Percentiles rank a stretch among this genome's conserved stretches.
These are phyloP conservation scores for Mareca penelope DNA, from an alignment of 2,797 vertebrate genomes.

Conservation along the genomic window DNA sequence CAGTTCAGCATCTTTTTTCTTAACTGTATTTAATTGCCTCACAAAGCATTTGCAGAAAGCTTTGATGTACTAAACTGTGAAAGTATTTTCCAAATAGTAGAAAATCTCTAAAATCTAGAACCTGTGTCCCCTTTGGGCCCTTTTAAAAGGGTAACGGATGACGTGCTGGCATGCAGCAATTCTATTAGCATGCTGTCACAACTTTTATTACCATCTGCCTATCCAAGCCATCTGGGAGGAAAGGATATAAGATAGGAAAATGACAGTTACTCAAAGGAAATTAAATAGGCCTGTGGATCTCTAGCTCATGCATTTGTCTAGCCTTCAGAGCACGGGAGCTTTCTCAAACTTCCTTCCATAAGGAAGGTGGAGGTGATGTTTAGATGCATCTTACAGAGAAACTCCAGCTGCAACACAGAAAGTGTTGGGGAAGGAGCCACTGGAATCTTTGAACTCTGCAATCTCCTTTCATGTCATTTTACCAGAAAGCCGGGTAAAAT, in stretches of 20 bases:
- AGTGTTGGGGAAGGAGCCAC: neutral
- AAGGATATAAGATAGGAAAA: neutral
- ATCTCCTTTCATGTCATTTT: neutral
- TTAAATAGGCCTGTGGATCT: neutral
- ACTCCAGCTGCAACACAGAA: neutral
- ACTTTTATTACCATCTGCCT: constrained; percentile 11
- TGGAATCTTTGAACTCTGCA: neutral
- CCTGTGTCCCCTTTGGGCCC: neutral
- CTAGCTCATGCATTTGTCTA: neutral
- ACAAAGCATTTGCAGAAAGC: neutral
- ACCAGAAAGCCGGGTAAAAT: no score
- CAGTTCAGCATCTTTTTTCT: neutral
- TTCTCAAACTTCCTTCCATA: neutral
- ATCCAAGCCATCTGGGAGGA: neutral
- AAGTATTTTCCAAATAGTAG: neutral
- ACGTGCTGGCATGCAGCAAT: neutral
- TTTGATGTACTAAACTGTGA: neutral
- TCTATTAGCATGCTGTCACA: constrained; percentile 3
- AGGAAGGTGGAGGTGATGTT: neutral
- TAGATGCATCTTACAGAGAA: neutral
- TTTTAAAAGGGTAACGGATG: neutral
- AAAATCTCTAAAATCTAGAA: neutral
- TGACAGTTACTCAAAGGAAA: neutral
- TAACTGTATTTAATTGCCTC: neutral
- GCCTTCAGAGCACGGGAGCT: neutral